Conservation (phyloP, 2,888 invertebrate species). For the Blera fallax region DNA sequence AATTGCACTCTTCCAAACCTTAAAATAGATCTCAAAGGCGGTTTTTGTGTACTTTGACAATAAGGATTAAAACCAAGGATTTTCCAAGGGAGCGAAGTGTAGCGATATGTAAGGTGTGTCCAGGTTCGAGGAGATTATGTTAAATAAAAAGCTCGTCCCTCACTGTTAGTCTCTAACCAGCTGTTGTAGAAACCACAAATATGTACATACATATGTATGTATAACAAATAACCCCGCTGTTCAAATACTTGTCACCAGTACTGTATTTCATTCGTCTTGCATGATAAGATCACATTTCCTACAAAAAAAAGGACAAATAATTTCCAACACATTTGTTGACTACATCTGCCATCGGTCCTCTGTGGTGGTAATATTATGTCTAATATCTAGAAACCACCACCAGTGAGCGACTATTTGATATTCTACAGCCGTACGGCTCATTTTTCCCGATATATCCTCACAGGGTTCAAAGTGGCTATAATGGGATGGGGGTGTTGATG, state of each 20-base stretch:
- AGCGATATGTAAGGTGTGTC: too few species aligned
- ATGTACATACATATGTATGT: too few species aligned
- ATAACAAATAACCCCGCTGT: not conserved
- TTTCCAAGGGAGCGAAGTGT: too few species aligned
- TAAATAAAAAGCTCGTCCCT: too few species aligned
- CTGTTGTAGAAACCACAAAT: too few species aligned
- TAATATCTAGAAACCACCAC: constrained; percentile 7
- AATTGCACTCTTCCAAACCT: too few species aligned
- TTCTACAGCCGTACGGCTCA: constrained; percentile 25
- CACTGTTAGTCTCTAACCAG: too few species aligned
- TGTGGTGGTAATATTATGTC: constrained; percentile 13
- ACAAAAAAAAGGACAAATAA: not conserved
- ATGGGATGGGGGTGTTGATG: not conserved
- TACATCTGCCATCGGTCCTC: constrained; percentile 16
- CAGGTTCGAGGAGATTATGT: too few species aligned
- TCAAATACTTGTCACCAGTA: not conserved
- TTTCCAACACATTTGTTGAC: constrained; percentile 38
- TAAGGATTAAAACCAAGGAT: too few species aligned
- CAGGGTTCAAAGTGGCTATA: not conserved
- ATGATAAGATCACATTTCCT: constrained; percentile 36
- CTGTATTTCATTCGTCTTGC: not conserved
- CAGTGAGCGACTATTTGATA: constrained; percentile 11
- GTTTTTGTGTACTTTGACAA: too few species aligned
- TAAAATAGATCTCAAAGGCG: too few species aligned
- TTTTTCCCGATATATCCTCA: constrained; percentile 10